Conservation (phyloP, 2,797 vertebrate genomes). For the Rhabdophis nuchalis region DNA sequence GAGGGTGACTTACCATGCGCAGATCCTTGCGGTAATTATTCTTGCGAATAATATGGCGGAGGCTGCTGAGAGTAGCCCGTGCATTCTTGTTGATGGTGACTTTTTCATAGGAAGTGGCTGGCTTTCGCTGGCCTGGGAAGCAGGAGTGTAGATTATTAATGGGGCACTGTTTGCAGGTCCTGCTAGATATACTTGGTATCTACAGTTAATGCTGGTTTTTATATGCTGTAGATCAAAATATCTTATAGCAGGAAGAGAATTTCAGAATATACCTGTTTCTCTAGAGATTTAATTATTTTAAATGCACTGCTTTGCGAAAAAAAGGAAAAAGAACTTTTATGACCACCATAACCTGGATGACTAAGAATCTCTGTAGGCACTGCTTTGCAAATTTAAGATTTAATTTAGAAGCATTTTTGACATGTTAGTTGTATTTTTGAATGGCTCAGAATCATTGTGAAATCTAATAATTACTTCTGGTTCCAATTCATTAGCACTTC, state of each 20-base stretch:
- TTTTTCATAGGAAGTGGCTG: conserved; percentile 78
- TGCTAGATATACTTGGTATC: not conserved
- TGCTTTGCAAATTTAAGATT: not conserved
- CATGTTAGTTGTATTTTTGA: not conserved
- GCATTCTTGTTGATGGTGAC: conserved; percentile 91
- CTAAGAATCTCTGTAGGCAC: no score
- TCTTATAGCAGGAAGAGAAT: not conserved
- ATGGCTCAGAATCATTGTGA: not conserved
- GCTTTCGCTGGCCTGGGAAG: conserved; percentile 82
- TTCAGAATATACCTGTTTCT: not conserved
- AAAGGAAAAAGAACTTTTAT: no score
- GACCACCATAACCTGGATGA: no score
- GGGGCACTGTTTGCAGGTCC: not conserved
- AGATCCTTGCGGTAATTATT: conserved; percentile 89
- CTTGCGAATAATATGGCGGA: conserved; percentile 89
- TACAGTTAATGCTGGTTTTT: not conserved
- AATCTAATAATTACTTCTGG: not conserved
- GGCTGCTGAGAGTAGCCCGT: conserved; percentile 84
- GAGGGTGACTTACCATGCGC: conserved; percentile 78
- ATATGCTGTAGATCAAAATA: not conserved
- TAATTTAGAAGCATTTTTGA: not conserved
- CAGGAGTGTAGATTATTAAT: not conserved
- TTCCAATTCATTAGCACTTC: not conserved
- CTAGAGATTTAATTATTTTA: not conserved
- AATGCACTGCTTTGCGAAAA: not conserved